Evolutionary conservation across 1,140 invertebrate species (phyloP), one percentile per base, ranked within the genome.

Genomic region (Aradophagus sp.): DNA sequence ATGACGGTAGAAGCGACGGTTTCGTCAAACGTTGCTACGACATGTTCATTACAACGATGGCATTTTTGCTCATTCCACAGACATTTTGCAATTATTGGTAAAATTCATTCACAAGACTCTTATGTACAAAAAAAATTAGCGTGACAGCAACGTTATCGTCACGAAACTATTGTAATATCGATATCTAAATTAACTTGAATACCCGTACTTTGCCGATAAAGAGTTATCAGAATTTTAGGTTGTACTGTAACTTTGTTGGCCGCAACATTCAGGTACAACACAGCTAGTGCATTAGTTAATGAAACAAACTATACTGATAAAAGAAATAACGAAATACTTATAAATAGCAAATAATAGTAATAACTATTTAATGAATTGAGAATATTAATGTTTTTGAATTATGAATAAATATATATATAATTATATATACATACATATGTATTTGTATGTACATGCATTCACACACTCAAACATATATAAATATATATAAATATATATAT

Each of bases 321-420:
- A 52, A 23, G 34, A 27, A 38, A 19, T 44, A 45, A 65, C 17
- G 42, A 65, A 42, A 42, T 50, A 62, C 47, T 52, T 62, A 62
- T 62, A 44, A 34, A 39, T 41, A 59, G 17, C 13, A 31, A 48
- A 3, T 41, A 45, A 56, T 23, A 38, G 34, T 38, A 17, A 42
- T 35, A 38, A 34, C 12, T 17, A 10, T 31, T 7, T 55, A 41
- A 26, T 34, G 10, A 63, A 53, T 38, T 42, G 52, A 56, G 29
- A 41, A 66, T 66, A 66, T 56, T 56, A 67, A 50, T 7, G 52
- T 50, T 65, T 65, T 63, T 52, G 12, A 55, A 69, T 29, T 59
- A 68, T 48, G 23, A 34, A 50, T 50, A 63, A 65, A 41, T 38
- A 53, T 47, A 55, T 13, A 56, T 20, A 11, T n/a, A n/a, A n/a